Base-by-base conservation (phyloP, 2,797 vertebrate species). In the Crocodylus rhombifer region DNA sequence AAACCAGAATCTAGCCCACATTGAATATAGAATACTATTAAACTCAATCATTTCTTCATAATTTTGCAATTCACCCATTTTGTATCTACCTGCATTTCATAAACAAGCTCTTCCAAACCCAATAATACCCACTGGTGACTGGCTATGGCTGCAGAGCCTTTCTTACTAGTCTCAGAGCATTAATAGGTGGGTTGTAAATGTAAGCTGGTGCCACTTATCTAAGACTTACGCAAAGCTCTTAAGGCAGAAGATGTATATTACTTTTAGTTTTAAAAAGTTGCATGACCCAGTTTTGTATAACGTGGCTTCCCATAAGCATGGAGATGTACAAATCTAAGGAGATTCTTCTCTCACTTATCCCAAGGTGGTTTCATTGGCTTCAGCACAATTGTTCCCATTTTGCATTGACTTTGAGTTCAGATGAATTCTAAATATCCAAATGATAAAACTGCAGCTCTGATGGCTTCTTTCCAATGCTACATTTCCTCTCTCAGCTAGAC, bases 31-130 rank as follows among this genome's bases (percentile, higher is more conserved):
- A 63, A 9, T 20, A n/a, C 17, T 0, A 1, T 33, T 79, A 28
- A 16, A 42, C 79, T 86, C 58, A 42, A 81, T 71, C 62, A 58
- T 80, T 79, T 91, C 75, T 91, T 55, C 15, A 75, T 26, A 63
- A 30, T 71, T 51, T 91, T 92, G 26, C 4, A 57, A 89, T 56
- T 89, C 51, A 20, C 1, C 7, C 84, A 90, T 94, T 36, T 20
- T 13, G 6, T 55, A 61, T 79, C 67, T 86, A 21, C 90, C 42
- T 77, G 91, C 80, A 61, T 94, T 92, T 74, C 33, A 58, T 25
- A 36, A 88, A 90, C 82, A 88, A 93, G 65, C 78, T 93, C 91
- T 94, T 84, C 85, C n/a, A 89, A 94, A 96, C 86, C 93, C 92
- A 81, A 62, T 87, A 78, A 87, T 80, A 95, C 51, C 80, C 87